Evolutionary conservation across 2,113 vertebrate species (phyloP), one percentile per base, ranked within the genome.

Genomic region (Acanthisitta chloris): DNA sequence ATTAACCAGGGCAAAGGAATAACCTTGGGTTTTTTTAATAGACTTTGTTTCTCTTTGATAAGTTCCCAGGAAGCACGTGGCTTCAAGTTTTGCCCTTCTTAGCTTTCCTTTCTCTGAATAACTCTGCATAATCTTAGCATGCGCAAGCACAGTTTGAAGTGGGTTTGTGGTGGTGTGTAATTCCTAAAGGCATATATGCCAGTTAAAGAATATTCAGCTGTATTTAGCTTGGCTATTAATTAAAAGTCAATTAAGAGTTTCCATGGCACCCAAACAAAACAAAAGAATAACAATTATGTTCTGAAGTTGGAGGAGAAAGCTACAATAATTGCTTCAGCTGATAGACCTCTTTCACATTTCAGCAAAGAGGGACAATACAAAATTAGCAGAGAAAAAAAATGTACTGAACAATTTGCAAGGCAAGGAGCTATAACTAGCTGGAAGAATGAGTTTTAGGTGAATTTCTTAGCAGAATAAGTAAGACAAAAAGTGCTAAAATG

Each of bases 241-340:
- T 98, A 97, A 97, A 97, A 97, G 89, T 91, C 76, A 96, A 89
- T 97, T 97, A 96, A 90, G 59, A 89, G 51, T 96, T 97, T 90
- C 86, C 77, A 90, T 69, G 91, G 61, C 73, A 95, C 65, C 61
- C 51, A 95, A 93, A 87, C 64, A 80, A 96, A 96, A 84, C 55
- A 86, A 94, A 96, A 70, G 20, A 70, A 72, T 83, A 92, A 95
- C 72, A 94, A 95, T 82, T 88, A n/a, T 8, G 1, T 93, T 90
- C 43, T 87, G 48, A 96, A 96, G 80, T 69, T 19, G 8, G 10
- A 89, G 40, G 42, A 17, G 51, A 93, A 92, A 94, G n/a, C 45
- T 65, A 61, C 45, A 90, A 46, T 85, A 95, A 95, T 74, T 94
- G 33, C 86, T 95, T 97, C 62, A 92, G 36, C n/a, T 93, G 57